phyloP scores from a whole-genome alignment of 2,797 vertebrate genomes.

The Loris lydekkerianus region DNA sequence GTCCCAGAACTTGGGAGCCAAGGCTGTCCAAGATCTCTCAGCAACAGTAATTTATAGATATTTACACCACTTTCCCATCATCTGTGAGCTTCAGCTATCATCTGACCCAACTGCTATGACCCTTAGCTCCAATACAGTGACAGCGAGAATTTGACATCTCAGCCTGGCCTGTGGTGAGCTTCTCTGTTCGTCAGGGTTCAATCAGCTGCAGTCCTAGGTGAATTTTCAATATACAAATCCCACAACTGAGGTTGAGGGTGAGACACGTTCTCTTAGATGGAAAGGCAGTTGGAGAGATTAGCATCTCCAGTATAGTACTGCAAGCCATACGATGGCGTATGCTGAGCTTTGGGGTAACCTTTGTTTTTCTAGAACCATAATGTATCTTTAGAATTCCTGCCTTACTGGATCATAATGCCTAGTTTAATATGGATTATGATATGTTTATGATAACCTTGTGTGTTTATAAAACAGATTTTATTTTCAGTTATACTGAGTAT shows the following conservation, averaged over 20 bases:
- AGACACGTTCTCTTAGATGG: neutral
- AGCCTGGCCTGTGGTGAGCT: neutral
- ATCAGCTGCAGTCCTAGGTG: neutral
- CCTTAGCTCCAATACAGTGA: neutral
- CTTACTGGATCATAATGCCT: neutral
- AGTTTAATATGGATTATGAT: neutral
- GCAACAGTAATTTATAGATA: neutral
- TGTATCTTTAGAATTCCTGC: slow-evolving; percentile 17
- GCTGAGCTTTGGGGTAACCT: neutral
- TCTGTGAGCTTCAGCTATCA: accelerated
- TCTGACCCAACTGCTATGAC: neutral
- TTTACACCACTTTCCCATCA: accelerated
- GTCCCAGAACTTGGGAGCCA: neutral
- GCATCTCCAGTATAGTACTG: neutral
- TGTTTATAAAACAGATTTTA: slow-evolving; percentile 10
- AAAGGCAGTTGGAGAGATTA: neutral
- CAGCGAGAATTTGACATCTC: neutral
- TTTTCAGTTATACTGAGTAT: neutral
- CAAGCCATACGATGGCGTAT: neutral
- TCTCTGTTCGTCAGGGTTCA: neutral
- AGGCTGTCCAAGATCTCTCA: neutral
- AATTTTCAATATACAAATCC: neutral
- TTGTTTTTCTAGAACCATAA: slow-evolving; percentile 15
- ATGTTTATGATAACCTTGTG: neutral
- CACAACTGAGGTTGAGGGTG: neutral